Evolutionary conservation across 2,888 invertebrate genomes (phyloP).

Genomic region (Dasysyrphus tricinctus): DNA sequence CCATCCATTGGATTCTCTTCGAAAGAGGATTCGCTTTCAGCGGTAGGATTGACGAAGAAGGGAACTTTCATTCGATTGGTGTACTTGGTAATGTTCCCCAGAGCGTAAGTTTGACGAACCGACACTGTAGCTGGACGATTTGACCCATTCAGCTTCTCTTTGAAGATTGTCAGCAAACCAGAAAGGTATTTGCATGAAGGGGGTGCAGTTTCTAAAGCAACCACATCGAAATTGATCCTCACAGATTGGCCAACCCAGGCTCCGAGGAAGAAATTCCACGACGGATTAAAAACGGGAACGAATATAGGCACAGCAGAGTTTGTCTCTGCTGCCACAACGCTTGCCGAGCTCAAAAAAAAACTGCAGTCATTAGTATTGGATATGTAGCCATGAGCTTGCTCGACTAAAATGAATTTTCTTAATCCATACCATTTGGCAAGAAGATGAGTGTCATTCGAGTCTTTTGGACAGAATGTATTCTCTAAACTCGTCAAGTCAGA

Average conservation of each 20-base stretch:
- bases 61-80: conserved; percentile 62
- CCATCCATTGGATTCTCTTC: conserved; percentile 79
- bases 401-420: conserved; percentile 91
- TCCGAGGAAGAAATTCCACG: conserved; percentile 90
- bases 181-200: conserved; percentile 92
- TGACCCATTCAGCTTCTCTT: conserved; percentile 91
- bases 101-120: conserved; percentile 87
- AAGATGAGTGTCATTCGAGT: conserved; percentile 84
- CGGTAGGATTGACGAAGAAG: conserved; percentile 77
- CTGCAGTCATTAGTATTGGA: conserved; percentile 89
- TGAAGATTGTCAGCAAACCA: conserved; percentile 93
- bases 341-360: conserved; percentile 90
- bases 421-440: conserved; percentile 91
- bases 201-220: conserved; percentile 92
- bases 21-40: conserved; percentile 70
- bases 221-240: conserved; percentile 94
- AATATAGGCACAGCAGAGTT: conserved; percentile 93
- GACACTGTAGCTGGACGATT: conserved; percentile 87
- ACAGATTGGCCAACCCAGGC: conserved; percentile 90
- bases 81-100: conserved; percentile 82
- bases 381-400: conserved; percentile 86
- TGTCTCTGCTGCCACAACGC: conserved; percentile 92
- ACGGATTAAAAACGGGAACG: conserved; percentile 93
- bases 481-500: conserved; percentile 84
- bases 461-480: conserved; percentile 87